Percentiles rank a stretch among this genome's conserved stretches.
phyloP scores from a whole-genome alignment of 2,113 vertebrate genomes.

The Prochilodus magdalenae region DNA sequence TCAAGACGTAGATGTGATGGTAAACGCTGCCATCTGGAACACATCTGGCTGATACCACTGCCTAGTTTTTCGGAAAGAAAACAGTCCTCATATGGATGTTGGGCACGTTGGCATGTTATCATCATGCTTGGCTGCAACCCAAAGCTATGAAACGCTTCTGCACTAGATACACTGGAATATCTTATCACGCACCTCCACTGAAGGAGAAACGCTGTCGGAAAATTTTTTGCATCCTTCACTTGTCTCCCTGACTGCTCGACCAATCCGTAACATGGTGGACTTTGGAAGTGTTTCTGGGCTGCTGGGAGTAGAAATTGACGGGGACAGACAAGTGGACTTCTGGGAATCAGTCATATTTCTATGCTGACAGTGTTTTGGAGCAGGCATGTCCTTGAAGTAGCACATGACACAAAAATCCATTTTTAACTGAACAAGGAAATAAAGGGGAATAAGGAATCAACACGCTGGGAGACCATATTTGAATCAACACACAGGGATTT shows the following conservation, averaged over 20 bases:
- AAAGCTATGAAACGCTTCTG: neutral
- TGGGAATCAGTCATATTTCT: neutral
- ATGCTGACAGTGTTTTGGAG: neutral
- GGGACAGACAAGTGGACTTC: neutral
- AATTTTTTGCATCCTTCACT: slow-evolving; percentile 2
- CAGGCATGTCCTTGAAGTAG: neutral
- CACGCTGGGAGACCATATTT: too few relatives aligned
- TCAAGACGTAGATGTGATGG: neutral
- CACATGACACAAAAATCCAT: slow-evolving; percentile 36
- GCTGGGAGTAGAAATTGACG: neutral
- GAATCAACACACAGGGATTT: too few relatives aligned
- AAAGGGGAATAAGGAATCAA: too few relatives aligned
- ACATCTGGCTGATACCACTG: neutral
- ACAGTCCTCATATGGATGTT: neutral
- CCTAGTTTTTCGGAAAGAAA: neutral
- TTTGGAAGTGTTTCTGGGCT: slow-evolving; percentile 10
- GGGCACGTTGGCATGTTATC: slow-evolving; percentile 2
- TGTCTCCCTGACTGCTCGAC: neutral
- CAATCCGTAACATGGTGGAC: slow-evolving; percentile 3
- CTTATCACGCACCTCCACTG: slow-evolving; percentile 10
- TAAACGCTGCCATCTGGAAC: neutral
- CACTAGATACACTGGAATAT: slow-evolving; percentile 12
- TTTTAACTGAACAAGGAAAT: too few relatives aligned
- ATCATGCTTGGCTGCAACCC: neutral
- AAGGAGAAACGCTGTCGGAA: slow-evolving; percentile 2